Conservation (phyloP, 2,797 vertebrate genomes). For the Cetoscarus ocellatus region DNA sequence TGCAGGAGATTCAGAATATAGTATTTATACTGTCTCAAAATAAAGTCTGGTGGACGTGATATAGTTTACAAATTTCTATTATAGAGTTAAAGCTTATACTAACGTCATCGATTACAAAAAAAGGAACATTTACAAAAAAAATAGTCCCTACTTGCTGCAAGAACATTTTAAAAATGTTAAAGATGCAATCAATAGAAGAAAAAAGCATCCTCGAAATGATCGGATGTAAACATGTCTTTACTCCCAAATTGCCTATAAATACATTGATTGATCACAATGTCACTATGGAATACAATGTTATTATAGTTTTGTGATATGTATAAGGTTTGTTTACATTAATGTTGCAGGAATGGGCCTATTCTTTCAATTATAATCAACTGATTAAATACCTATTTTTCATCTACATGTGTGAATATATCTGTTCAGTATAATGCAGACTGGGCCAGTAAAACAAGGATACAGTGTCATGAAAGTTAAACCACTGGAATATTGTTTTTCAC, state of each 20-base stretch:
- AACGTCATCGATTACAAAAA: slow-evolving; percentile 72
- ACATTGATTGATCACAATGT: slow-evolving; percentile 14
- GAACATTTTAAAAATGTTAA: slow-evolving; percentile 65
- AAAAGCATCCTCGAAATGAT: slow-evolving; percentile 18
- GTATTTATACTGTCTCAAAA: slow-evolving; percentile 81
- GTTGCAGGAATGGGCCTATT: slow-evolving; percentile 55
- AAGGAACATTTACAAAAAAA: slow-evolving; percentile 59
- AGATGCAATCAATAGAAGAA: slow-evolving; percentile 31
- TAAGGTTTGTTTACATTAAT: slow-evolving; percentile 68
- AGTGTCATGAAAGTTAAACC: slow-evolving; percentile 25
- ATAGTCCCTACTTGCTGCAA: slow-evolving; percentile 80
- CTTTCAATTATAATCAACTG: slow-evolving; percentile 68
- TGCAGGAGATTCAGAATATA: slow-evolving; percentile 71
- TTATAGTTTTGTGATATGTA: slow-evolving; percentile 61
- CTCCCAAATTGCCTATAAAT: slow-evolving; percentile 38
- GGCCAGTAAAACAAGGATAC: slow-evolving; percentile 55
- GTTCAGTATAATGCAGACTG: slow-evolving; percentile 53
- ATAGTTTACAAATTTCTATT: slow-evolving; percentile 86
- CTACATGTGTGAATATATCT: slow-evolving; percentile 60
- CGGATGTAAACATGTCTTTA: slow-evolving; percentile 1
- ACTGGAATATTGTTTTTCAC: slow-evolving; percentile 45
- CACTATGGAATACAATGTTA: slow-evolving; percentile 43
- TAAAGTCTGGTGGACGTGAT: slow-evolving; percentile 84
- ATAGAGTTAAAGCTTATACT: slow-evolving; percentile 81
- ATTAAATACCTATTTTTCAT: slow-evolving; percentile 64